Evolutionary conservation across 2,113 vertebrate genomes (phyloP), one percentile per base, ranked within the genome.

Genomic region (Astur gentilis): DNA sequence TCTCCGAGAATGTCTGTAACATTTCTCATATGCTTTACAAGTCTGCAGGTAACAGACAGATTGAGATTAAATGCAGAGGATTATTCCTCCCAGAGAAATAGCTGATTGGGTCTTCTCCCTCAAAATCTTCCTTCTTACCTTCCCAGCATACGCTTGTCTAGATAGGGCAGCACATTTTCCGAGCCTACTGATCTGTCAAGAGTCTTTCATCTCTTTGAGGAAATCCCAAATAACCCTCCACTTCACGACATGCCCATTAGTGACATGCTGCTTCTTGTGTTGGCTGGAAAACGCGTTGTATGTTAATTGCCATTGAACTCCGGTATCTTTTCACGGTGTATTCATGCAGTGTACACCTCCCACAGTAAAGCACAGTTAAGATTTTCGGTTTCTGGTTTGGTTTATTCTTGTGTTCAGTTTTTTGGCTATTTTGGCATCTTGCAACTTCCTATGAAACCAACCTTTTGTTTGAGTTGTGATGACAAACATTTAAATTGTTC

Each of bases 211-310:
- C 50, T 45, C 69, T 27, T 66, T 1, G 2, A 42, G 31, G 38
- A 61, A 40, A 32, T 29, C 23, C 65, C 26, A 27, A 21, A 10
- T 22, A 49, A 61, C 62, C 40, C 70, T 17, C 52, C 3, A 6
- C 27, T 18, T 47, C 47, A 38, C 1, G 1, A 69, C 1, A 1
- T 22, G 23, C 32, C 75, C 18, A 2, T 31, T 31, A 21, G 8
- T 23, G 52, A 42, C 13, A 4, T 7, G 23, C 23, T 27, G 1
- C 38, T 47, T 34, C 44, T 50, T 20, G 69, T n/a, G 12, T 77
- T 65, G 13, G 15, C 15, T 54, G 50, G 45, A 40, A 71, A 66
- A 78, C 3, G 11, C 0, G 1, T 27, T 36, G 31, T 29, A 16
- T 65, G 44, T 72, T 34, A 31, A 8, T 25, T 36, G 13, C 55